Percentiles rank a stretch among this genome's conserved stretches.
Evolutionary conservation across 1,140 invertebrate genomes (phyloP).

Genomic region (Eurosta solidaginis): DNA sequence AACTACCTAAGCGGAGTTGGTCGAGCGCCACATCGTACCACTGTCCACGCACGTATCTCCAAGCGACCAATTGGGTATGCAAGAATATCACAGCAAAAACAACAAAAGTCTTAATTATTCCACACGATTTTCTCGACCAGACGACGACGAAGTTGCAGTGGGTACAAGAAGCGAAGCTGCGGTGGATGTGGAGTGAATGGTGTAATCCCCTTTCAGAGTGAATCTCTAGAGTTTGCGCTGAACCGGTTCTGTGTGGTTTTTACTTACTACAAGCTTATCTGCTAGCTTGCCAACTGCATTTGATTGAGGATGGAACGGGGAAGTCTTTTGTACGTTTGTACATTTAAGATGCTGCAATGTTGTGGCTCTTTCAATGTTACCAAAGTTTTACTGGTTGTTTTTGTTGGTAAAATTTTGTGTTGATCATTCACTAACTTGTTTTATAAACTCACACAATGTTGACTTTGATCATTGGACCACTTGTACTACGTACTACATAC

Average conservation of each 20-base stretch:
- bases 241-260: neutral
- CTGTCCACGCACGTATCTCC: neutral
- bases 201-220: slow-evolving; percentile 8
- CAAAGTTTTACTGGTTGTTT: neutral
- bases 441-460: neutral
- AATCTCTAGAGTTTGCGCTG: neutral
- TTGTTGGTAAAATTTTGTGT: neutral
- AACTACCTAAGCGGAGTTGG: neutral
- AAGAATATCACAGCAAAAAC: slow-evolving; percentile 12
- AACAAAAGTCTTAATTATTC: slow-evolving; percentile 1
- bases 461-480: slow-evolving; percentile 2
- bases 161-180: neutral
- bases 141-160: neutral
- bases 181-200: neutral
- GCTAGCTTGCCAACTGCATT: neutral
- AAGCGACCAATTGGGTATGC: neutral
- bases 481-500: neutral
- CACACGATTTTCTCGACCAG: neutral
- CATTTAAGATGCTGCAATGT: slow-evolving; percentile 25
- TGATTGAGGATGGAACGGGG: neutral
- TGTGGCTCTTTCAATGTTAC: slow-evolving; percentile 8
- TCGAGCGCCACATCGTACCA: neutral
- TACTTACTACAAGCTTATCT: neutral
- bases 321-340: neutral
- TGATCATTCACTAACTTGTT: slow-evolving; percentile 21